Evolutionary conservation across 2,888 invertebrate species (phyloP).

Genomic region (Rhynchonema sp.): DNA sequence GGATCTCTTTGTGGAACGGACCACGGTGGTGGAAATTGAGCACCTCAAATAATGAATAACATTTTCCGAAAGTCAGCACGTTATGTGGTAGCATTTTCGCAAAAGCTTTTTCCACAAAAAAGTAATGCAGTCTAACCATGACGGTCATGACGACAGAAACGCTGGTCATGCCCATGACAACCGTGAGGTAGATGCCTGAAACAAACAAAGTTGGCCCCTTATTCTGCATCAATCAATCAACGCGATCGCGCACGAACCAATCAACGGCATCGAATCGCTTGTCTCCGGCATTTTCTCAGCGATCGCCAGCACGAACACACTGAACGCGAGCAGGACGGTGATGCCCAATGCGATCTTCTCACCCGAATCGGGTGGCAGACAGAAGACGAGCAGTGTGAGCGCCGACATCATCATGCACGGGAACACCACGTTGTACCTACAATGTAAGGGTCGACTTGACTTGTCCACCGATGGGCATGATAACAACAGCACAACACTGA

Average conservation of each 20-base stretch:
- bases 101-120: too few species aligned
- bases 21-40: slow-evolving; percentile 41
- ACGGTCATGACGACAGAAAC: slow-evolving; percentile 32
- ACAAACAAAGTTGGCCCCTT: too few species aligned
- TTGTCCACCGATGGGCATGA: too few species aligned
- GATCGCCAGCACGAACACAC: slow-evolving; percentile 38
- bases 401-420: slow-evolving; percentile 43
- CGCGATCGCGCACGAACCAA: slow-evolving; percentile 31
- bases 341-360: slow-evolving; percentile 40
- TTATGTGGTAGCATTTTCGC: too few species aligned
- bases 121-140: slow-evolving; percentile 7
- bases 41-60: slow-evolving; percentile 32
- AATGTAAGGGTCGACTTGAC: too few species aligned
- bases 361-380: slow-evolving; percentile 38
- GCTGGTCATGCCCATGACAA: slow-evolving; percentile 40
- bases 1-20: slow-evolving; percentile 34
- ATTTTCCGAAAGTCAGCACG: too few species aligned
- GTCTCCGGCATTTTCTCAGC: slow-evolving; percentile 42
- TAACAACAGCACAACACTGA: too few species aligned
- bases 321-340: slow-evolving; percentile 39
- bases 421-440: slow-evolving; percentile 29
- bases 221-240: too few species aligned
- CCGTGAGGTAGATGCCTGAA: slow-evolving; percentile 39
- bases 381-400: slow-evolving; percentile 39
- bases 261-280: slow-evolving; percentile 39